phyloP scores from a whole-genome alignment of 2,797 vertebrate genomes.

The Lutjanus campechanus region DNA sequence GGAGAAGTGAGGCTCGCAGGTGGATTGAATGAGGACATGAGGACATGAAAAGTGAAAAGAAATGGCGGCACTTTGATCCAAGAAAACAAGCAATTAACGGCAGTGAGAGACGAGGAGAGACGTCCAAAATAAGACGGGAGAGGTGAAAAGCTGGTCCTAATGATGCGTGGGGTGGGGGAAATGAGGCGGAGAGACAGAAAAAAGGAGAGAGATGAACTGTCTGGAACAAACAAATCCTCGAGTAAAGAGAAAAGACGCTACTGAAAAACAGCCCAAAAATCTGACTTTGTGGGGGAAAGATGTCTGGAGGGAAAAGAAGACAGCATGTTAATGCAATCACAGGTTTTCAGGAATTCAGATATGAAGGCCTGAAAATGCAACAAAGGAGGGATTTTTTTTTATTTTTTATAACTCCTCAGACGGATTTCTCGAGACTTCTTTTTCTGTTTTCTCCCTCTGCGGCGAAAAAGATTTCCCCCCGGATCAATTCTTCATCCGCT shows the following conservation, averaged over 20 bases:
- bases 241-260: constrained; percentile 44
- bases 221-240: constrained; percentile 61
- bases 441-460: constrained; percentile 55
- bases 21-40: constrained; percentile 21
- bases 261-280: constrained; percentile 53
- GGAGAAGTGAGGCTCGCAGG: constrained; percentile 42
- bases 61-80: constrained; percentile 59
- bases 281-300: constrained; percentile 42
- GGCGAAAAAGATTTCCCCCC: constrained; percentile 62
- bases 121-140: constrained; percentile 46
- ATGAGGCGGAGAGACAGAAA: constrained; percentile 38
- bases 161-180: constrained; percentile 42
- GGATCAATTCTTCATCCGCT: constrained; percentile 75
- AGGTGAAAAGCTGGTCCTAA: constrained; percentile 67
- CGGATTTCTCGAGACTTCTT: constrained; percentile 50
- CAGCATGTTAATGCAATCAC: constrained; percentile 75
- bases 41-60: constrained; percentile 55
- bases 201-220: constrained; percentile 45
- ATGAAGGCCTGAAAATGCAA: constrained; percentile 47
- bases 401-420: constrained; percentile 30
- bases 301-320: constrained; percentile 36
- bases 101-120: constrained; percentile 19
- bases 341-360: constrained; percentile 61
- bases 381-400: constrained; percentile 40
- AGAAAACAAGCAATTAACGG: constrained; percentile 68